Base-by-base conservation (phyloP, 2,113 vertebrate species). In the Lagopus leucura region DNA sequence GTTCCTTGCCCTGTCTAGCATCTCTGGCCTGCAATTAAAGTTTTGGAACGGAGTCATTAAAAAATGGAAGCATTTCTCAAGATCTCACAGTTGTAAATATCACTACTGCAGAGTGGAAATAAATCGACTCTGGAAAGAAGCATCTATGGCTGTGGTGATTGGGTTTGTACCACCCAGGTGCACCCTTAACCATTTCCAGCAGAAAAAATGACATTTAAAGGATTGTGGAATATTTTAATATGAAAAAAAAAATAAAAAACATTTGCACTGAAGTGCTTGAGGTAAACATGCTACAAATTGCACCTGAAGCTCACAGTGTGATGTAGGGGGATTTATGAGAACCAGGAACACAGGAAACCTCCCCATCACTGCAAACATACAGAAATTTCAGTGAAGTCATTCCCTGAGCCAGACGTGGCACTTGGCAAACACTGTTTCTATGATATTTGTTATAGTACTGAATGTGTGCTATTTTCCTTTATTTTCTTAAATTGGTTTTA, bases 1-100 rank as follows among this genome's bases (percentile, higher is more conserved):
- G 96, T 98, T 98, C 80, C 98, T 97, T 67, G 98, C 97, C 78
- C 88, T 95, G 82, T 97, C 97, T 40, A 98, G 78, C 97, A 97
- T 98, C 96, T 98, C 97, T 71, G 97, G 93, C 91, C 98, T 98
- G 94, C 84, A 97, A 67, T 65, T 85, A 88, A 89, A 94, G 60
- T 74, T 20, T 84, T 16, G 66, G 58, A 70, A 83, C 45, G 60
- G 47, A 84, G 28, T 70, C n/a, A 66, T 60, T 81, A 36, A 42
- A 24, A 42, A 24, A 69, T 4, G 5, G 11, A 87, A 78, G 42
- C 32, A 22, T 8, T 60, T 84, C 36, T 92, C 40, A 66, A 55
- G 36, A 36, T 34, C 18, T 58, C 3, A 13, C 20, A 65, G 34
- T 32, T 9, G 8, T 27, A 66, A 66, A 34, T 28, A 34, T 38